Percentiles rank a stretch among this genome's conserved stretches.
Evolutionary conservation across 2,888 invertebrate genomes (phyloP).

Genomic region (Thecophora atra): DNA sequence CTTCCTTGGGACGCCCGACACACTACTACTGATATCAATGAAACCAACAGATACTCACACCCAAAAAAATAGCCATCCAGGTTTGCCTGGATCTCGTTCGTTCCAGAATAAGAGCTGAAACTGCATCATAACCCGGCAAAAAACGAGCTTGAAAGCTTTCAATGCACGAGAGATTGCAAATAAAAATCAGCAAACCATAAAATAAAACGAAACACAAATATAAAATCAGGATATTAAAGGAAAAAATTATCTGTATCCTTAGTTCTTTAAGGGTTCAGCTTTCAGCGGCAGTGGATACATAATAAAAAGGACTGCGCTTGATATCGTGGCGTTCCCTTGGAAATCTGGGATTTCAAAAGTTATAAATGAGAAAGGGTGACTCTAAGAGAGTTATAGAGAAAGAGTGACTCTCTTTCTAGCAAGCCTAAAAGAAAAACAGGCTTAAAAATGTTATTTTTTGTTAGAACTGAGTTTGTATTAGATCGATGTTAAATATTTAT

Average conservation of each 20-base stretch:
- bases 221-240: not conserved
- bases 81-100: not conserved
- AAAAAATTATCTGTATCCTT: conserved; percentile 2
- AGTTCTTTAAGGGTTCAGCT: not conserved
- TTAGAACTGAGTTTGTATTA: too few species aligned
- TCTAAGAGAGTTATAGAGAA: not conserved
- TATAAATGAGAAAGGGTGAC: not conserved
- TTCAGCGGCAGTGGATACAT: conserved; percentile 24
- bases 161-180: not conserved
- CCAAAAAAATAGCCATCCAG: not conserved
- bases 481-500: too few species aligned
- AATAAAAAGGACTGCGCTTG: conserved; percentile 14
- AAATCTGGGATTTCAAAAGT: conserved; percentile 28
- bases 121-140: not conserved
- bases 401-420: too few species aligned
- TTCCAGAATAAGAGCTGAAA: not conserved
- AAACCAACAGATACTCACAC: not conserved
- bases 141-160: not conserved
- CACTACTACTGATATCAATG: not conserved
- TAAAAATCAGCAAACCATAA: not conserved
- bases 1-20: not conserved
- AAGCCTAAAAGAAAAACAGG: not conserved
- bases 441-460: too few species aligned
- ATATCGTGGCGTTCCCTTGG: conserved; percentile 15
- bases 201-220: not conserved